Percentiles rank a stretch among this genome's conserved stretches.
Evolutionary conservation across 2,113 vertebrate species (phyloP).

Genomic region (Tauraco erythrolophus): DNA sequence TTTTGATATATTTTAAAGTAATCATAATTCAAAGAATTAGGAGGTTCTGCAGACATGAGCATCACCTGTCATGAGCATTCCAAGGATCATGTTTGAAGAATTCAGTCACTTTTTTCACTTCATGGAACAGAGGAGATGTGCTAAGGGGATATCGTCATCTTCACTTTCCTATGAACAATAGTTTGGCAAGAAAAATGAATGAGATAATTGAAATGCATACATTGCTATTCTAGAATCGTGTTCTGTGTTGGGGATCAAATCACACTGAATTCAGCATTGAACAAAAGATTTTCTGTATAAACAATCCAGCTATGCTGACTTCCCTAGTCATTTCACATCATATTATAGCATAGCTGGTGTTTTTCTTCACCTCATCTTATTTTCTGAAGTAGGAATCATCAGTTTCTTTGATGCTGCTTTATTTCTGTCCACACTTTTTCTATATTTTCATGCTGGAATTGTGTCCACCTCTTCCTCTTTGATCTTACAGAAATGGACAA

Average conservation of each 20-base stretch:
- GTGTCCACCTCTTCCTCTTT: not conserved
- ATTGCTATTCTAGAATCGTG: not conserved
- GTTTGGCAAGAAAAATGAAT: not conserved
- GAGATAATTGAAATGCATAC: not conserved
- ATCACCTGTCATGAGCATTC: not conserved
- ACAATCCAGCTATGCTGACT: not conserved
- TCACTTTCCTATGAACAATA: not conserved
- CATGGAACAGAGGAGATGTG: not conserved
- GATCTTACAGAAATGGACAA: not conserved
- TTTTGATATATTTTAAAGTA: not conserved
- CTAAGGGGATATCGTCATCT: not conserved
- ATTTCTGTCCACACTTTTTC: not conserved
- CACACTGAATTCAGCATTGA: not conserved
- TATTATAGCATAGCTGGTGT: not conserved
- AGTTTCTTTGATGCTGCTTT: not conserved
- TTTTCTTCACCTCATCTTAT: not conserved
- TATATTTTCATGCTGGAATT: not conserved
- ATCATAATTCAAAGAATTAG: not conserved
- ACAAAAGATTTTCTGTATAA: not conserved
- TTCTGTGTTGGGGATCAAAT: not conserved
- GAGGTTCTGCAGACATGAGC: not conserved
- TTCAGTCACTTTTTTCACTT: not conserved
- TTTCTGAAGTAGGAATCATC: not conserved
- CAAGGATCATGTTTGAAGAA: not conserved
- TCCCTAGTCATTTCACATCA: not conserved